Conservation (phyloP, 2,797 vertebrate species). For the Geotrypetes seraphini region DNA sequence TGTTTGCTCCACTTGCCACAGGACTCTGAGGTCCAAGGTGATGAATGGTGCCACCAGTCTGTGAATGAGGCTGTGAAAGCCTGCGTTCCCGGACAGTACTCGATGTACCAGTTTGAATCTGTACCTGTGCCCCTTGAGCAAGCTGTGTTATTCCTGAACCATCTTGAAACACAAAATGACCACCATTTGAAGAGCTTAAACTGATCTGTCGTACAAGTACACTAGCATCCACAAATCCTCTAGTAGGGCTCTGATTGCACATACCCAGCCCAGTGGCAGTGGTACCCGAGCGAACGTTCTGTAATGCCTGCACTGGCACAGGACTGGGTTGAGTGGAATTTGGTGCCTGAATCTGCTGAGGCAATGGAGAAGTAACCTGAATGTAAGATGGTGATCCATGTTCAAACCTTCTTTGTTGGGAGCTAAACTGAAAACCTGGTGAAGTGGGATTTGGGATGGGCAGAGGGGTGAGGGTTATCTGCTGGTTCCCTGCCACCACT, state of each 20-base stretch:
- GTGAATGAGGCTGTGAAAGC: conserved; percentile 88
- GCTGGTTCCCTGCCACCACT: conserved; percentile 79
- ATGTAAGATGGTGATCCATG: conserved; percentile 83
- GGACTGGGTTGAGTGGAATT: conserved; percentile 90
- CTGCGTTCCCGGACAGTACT: conserved; percentile 72
- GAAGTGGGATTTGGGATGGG: conserved; percentile 84
- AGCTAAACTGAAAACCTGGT: conserved; percentile 83
- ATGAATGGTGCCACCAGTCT: conserved; percentile 90
- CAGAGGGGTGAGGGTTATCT: conserved; percentile 82
- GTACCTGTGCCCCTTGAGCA: conserved; percentile 61
- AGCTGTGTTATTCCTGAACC: conserved; percentile 74
- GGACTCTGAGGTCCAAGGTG: conserved; percentile 92
- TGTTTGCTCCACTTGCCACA: conserved; percentile 59
- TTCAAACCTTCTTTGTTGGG: conserved; percentile 84
- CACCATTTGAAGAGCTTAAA: conserved; percentile 70
- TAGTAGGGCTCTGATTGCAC: conserved; percentile 81
- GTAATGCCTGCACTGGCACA: conserved; percentile 58
- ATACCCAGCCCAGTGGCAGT: conserved; percentile 69
- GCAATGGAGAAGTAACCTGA: conserved; percentile 84
- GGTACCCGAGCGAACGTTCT: conserved; percentile 66
- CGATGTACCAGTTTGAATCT: conserved; percentile 51
- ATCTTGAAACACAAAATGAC: conserved; percentile 91
- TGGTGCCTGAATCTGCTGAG: conserved; percentile 84
- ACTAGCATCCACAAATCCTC: conserved; percentile 78
- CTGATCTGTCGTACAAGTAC: conserved; percentile 86